Conservation (phyloP, 2,888 invertebrate species). For the Microplitis deprimator region DNA sequence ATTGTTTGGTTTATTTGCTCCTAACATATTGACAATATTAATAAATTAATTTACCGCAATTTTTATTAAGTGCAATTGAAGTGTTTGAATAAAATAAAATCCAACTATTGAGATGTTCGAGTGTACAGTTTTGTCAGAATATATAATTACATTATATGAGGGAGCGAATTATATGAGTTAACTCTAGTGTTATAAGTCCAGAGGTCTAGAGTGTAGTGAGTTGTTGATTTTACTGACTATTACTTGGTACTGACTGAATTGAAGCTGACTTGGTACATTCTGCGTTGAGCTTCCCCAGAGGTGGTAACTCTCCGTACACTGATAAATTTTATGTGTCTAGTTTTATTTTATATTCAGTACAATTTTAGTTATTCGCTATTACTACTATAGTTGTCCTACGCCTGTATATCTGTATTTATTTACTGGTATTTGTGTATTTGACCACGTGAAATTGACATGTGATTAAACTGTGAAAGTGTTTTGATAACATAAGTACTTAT, state of each 20-base stretch:
- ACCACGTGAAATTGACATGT: too few relatives aligned
- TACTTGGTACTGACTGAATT: neutral
- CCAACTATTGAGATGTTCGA: too few relatives aligned
- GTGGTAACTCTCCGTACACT: constrained; percentile 24
- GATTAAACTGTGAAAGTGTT: too few relatives aligned
- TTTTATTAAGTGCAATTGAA: neutral
- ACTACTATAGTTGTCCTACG: too few relatives aligned
- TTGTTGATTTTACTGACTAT: neutral
- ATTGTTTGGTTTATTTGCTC: constrained; percentile 4
- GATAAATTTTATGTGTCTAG: neutral
- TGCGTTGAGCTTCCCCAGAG: constrained; percentile 35
- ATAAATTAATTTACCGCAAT: too few relatives aligned
- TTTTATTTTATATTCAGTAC: neutral
- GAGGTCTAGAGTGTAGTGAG: too few relatives aligned
- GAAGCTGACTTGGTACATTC: constrained; percentile 32
- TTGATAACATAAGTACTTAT: neutral
- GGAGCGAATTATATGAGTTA: neutral
- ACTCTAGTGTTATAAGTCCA: too few relatives aligned
- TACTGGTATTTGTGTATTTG: too few relatives aligned
- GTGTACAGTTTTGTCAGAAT: constrained; percentile 25
- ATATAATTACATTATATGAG: neutral
- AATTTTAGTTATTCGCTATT: neutral
- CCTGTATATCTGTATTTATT: too few relatives aligned
- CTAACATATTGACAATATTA: neutral
- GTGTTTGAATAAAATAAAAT: too few relatives aligned